Evolutionary conservation across 1,140 invertebrate species (phyloP).

Genomic region (Solenopsis fugax): DNA sequence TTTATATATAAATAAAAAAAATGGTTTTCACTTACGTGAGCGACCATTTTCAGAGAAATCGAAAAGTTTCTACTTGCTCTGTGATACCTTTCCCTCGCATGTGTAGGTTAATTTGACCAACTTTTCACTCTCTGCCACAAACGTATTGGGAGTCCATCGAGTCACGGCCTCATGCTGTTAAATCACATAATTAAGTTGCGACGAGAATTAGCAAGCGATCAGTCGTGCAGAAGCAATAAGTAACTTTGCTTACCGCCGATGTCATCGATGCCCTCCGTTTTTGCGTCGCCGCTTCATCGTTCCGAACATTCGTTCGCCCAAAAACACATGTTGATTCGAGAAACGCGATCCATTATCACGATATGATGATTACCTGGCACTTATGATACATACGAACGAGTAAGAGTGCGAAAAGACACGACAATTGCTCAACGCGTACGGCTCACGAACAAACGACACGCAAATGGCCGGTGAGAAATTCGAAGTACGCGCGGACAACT

Average conservation of each 20-base stretch:
- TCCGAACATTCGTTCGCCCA: not conserved
- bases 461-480: not conserved
- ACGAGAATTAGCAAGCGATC: not conserved
- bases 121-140: not conserved
- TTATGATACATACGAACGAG: not conserved
- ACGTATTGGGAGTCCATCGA: not conserved
- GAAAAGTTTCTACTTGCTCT: not conserved
- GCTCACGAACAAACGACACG: too few relatives aligned
- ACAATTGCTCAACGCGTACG: not conserved
- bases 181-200: not conserved
- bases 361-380: too few relatives aligned
- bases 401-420: not conserved
- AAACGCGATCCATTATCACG: not conserved
- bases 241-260: not conserved
- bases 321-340: not conserved
- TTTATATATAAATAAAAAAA: conserved; percentile 49
- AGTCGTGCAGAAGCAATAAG: not conserved
- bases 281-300: not conserved
- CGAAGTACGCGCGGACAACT: conserved; percentile 9
- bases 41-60: not conserved
- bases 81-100: not conserved
- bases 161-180: not conserved
- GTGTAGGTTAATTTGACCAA: not conserved
- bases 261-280: not conserved
- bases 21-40: not conserved